Base-by-base conservation (phyloP, 2,797 vertebrate species). In the Ibycter americanus region DNA sequence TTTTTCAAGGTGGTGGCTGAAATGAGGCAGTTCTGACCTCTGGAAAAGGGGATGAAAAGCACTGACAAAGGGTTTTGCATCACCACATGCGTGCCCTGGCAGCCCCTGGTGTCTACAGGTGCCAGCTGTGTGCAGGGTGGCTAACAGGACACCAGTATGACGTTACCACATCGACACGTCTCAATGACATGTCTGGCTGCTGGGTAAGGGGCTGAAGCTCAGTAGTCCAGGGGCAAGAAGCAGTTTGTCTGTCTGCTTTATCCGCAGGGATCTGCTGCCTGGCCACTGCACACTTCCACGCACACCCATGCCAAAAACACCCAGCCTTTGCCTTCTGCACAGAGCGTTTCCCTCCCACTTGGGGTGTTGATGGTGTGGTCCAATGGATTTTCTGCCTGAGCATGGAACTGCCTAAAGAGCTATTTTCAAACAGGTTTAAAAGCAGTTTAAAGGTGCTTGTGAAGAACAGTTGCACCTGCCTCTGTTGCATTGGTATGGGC, bases 81-180 rank as follows among this genome's bases (percentile, higher is more conserved):
- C 47, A 59, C 31, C 25, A 54, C 25, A 46, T 74, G 2, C 1
- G 2, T 65, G 47, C 21, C 31, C 12, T 1, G 1, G 1, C 59
- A 59, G 27, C 20, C 56, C 34, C 31, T 11, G 44, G 31, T 47
- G 73, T 34, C 36, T 62, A 14, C 46, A 31, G 63, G 19, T 70
- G 42, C 12, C 89, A 85, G 25, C 40, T 62, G 26, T 1, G 5
- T n/a, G 68, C 58, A 25, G 25, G 8, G n/a, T 31, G n/a, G 23
- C 67, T 58, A 36, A 23, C 26, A 23, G 46, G 72, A 40, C 49
- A 46, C 21, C 3, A 0, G 16, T 32, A 19, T 26, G 40, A 49
- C 38, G 4, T 23, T 15, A 26, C 34, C 36, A 51, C 46, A 23
- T n/a, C 22, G 19, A 21, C 21, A 20, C 7, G 34, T 67, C 49